Evolutionary conservation across 2,113 vertebrate genomes (phyloP), one percentile per base, ranked within the genome.

Genomic region (Neoarius graeffei): DNA sequence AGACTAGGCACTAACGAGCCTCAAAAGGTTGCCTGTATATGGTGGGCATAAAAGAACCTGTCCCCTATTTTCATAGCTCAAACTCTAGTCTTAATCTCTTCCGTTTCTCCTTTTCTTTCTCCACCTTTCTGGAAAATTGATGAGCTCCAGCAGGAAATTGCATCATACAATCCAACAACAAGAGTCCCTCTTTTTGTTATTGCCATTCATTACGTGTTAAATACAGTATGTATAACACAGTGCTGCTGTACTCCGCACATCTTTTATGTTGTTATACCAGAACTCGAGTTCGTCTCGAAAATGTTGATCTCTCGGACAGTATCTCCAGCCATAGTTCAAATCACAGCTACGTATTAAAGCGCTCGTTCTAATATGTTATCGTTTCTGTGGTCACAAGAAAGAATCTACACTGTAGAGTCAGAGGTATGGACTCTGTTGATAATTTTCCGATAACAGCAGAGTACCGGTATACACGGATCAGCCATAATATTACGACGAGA

Each of bases 1-100:
- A 27, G 11, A 67, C 17, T 4, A 57, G 3, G 14, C 10, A 25
- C 73, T 6, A 48, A 52, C 20, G 30, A 30, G n/a, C 9, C 77
- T 80, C 52, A 80, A 56, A 80, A 80, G 15, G 14, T 57, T 80
- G 52, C 52, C 77, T 30, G 52, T 80, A 8, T 80, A 80, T 80
- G n/a, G 57, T 80, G 52, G n/a, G 11, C 14, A 57, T 57, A 57
- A 57, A 54, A 19, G 13, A 54, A n/a, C 74, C 54, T 71, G 17
- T 67, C 9, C 25, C 25, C 52, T 73, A 1, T 76, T 62, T 25
- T 42, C 27, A 4, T 25, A 76, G 69, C 84, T 60, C 67, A 19
- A 84, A 27, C 62, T 84, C 7, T 5, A 35, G n/a, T 11, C n/a
- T 64, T 30, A 15, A 25, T 20, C 48, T 25, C n/a, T 64, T 30